Conservation (phyloP, 2,113 vertebrate genomes). For the Cynopterus brachyotis region DNA sequence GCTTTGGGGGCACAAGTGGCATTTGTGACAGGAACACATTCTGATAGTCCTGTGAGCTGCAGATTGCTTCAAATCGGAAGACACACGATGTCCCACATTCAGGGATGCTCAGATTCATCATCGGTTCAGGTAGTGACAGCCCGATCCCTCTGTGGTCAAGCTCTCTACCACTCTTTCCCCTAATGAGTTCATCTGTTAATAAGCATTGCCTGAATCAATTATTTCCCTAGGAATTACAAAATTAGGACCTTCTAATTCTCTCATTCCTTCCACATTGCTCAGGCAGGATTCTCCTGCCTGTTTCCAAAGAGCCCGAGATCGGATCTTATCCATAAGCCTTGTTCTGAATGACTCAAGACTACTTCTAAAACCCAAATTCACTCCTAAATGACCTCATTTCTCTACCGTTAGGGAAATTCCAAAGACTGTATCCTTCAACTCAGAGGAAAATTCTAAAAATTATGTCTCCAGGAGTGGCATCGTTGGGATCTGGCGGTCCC, state of each 20-base stretch:
- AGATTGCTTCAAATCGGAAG: neutral
- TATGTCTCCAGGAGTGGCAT: neutral
- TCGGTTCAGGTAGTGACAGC: neutral
- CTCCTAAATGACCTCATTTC: neutral
- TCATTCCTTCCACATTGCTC: neutral
- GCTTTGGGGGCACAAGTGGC: neutral
- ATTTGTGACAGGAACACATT: neutral
- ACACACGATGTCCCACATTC: neutral
- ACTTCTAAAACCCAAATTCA: slow-evolving; percentile 12
- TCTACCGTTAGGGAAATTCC: neutral
- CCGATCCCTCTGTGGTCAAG: neutral
- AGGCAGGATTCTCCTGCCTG: neutral
- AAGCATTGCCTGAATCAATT: neutral
- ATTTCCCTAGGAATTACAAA: neutral
- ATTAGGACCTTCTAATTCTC: neutral
- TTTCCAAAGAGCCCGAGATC: neutral
- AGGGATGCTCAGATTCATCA: neutral
- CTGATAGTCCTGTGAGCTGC: accelerated
- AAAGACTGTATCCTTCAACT: neutral
- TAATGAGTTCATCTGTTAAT: neutral
- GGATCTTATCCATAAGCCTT: neutral
- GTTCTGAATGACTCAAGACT: neutral
- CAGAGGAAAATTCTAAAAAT: neutral
- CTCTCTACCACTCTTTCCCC: neutral
- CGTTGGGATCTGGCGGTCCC: neutral